These are phyloP conservation scores for Oreochromis grahami DNA, from an alignment of 2,797 vertebrate species.

Conservation along the genomic window DNA sequence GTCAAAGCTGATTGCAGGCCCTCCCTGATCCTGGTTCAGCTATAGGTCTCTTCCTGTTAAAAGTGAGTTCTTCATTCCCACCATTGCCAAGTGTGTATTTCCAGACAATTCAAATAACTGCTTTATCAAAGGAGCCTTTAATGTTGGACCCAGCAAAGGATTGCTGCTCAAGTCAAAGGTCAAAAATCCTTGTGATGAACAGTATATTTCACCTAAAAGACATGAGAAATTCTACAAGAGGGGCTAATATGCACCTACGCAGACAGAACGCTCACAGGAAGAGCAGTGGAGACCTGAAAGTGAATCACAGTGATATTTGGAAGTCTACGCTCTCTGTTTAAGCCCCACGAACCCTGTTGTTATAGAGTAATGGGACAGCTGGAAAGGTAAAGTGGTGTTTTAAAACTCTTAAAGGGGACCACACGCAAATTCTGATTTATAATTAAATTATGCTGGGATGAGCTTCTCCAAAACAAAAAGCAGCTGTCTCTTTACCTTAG, in stretches of 20 bases:
- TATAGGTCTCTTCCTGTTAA: neutral
- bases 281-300: neutral
- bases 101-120: neutral
- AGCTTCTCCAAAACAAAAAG: neutral
- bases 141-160: neutral
- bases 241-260: neutral
- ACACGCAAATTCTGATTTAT: slow-evolving; percentile 1
- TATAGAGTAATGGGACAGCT: slow-evolving; percentile 14
- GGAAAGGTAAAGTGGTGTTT: slow-evolving; percentile 27
- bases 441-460: neutral
- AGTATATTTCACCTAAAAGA: neutral
- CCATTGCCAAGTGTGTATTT: neutral
- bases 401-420: neutral
- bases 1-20: neutral
- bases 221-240: neutral
- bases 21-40: neutral
- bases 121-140: neutral
- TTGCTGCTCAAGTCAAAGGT: neutral
- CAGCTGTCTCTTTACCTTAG: neutral
- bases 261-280: neutral
- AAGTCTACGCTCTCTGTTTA: slow-evolving; percentile 12
- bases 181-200: neutral
- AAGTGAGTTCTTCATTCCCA: neutral
- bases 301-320: slow-evolving; percentile 14
- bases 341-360: slow-evolving; percentile 24